These are phyloP conservation scores for Istiophorus platypterus DNA, from an alignment of 2,113 vertebrate genomes.

Conservation along the genomic window DNA sequence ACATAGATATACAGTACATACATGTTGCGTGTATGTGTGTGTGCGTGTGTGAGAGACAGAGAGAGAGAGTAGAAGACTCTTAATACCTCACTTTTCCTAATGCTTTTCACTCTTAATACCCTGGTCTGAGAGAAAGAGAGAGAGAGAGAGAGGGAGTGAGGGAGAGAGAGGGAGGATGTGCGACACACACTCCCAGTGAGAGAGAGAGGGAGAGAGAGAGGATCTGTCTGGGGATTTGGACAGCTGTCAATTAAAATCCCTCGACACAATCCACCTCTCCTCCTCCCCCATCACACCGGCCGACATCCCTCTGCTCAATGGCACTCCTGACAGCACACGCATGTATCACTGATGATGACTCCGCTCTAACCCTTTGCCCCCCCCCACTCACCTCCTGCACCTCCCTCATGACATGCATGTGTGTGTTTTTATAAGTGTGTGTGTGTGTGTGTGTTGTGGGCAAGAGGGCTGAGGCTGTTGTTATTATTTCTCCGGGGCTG, in stretches of 20 bases:
- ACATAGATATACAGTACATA: neutral
- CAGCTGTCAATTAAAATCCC: conserved; percentile 83
- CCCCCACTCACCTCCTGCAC: neutral
- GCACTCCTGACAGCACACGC: conserved; percentile 39
- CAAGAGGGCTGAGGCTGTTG: conserved; percentile 45
- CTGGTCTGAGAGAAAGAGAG: conserved; percentile 53
- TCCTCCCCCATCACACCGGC: conserved; percentile 14
- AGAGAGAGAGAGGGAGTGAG: conserved; percentile 43
- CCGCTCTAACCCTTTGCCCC: neutral
- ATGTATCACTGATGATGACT: conserved; percentile 4
- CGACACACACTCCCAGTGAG: conserved; percentile 27
- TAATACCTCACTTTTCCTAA: conserved; percentile 71
- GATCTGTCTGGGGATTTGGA: conserved; percentile 78
- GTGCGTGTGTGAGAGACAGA: neutral
- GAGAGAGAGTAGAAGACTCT: conserved; percentile 44
- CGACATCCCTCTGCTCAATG: conserved; percentile 36
- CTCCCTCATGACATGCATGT: conserved; percentile 7
- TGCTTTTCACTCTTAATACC: conserved; percentile 77
- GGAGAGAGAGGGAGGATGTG: conserved; percentile 19
- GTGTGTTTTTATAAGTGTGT: conserved; percentile 9
- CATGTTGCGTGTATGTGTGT: neutral
- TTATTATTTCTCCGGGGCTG: conserved; percentile 66
- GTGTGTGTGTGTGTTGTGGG: conserved; percentile 24
- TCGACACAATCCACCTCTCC: conserved; percentile 70
- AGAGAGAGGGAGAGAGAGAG: conserved; percentile 24